Conservation (phyloP, 2,113 vertebrate genomes). For the Lepus europaeus region DNA sequence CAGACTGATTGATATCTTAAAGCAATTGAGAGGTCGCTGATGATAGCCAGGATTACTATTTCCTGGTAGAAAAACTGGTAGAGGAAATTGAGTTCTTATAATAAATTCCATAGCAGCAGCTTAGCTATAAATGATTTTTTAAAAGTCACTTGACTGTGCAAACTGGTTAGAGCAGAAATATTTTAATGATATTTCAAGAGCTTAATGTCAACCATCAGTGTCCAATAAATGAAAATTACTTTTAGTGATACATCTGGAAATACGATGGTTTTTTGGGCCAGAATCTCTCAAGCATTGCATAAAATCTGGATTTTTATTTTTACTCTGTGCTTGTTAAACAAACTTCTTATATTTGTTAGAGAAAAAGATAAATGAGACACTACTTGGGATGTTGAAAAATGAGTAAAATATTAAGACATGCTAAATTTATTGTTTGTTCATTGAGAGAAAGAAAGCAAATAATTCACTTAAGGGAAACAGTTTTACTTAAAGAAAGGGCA, state of each 20-base stretch:
- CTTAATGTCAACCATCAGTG: constrained; percentile 81
- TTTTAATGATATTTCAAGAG: constrained; percentile 80
- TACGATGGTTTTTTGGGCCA: constrained; percentile 60
- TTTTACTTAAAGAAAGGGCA: constrained; percentile 69
- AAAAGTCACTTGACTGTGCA: constrained; percentile 80
- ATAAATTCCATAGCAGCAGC: constrained; percentile 71
- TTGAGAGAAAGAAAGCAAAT: constrained; percentile 59
- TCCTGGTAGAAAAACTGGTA: constrained; percentile 46
- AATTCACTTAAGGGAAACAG: constrained; percentile 71
- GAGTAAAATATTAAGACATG: constrained; percentile 52
- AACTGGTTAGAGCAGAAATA: constrained; percentile 80
- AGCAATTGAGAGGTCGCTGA: not conserved
- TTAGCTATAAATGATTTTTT: constrained; percentile 76
- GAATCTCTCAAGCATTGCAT: constrained; percentile 74
- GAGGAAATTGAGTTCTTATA: constrained; percentile 74
- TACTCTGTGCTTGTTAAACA: constrained; percentile 51
- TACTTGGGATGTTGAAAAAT: constrained; percentile 62
- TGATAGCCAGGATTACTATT: constrained; percentile 32
- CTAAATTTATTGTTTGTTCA: constrained; percentile 71
- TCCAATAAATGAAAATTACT: constrained; percentile 80
- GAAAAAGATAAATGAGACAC: constrained; percentile 67
- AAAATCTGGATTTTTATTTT: constrained; percentile 69
- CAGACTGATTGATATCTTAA: constrained; percentile 52
- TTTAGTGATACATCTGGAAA: constrained; percentile 81
- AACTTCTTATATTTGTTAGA: constrained; percentile 64